A percentile compares a stretch with the other conserved stretches of the same genome.
phyloP scores from a whole-genome alignment of 2,113 vertebrate genomes.

The Daubentonia madagascariensis region DNA sequence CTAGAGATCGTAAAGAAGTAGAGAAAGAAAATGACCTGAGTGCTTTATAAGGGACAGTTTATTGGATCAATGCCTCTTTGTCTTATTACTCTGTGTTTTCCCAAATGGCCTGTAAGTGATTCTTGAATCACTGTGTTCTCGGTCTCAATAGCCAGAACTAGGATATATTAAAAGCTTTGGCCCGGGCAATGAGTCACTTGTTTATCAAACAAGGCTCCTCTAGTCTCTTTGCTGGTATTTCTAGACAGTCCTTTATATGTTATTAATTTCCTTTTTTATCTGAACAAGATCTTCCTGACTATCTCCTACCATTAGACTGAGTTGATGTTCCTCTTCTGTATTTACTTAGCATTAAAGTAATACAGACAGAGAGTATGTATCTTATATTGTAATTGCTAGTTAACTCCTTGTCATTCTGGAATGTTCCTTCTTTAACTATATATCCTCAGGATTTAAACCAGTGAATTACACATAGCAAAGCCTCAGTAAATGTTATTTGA shows the following conservation, averaged over 20 bases:
- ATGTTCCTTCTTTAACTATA: background rate
- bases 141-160: slow-evolving; percentile 30
- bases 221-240: background rate
- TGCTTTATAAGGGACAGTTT: slow-evolving; percentile 63
- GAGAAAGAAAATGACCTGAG: slow-evolving; percentile 1
- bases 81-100: slow-evolving; percentile 65
- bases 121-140: slow-evolving; percentile 65
- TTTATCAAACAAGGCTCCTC: background rate
- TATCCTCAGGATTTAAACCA: background rate
- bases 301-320: background rate
- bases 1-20: slow-evolving; percentile 46
- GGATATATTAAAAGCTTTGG: slow-evolving; percentile 58
- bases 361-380: background rate
- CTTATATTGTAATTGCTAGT: background rate
- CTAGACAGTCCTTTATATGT: background rate
- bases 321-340: background rate
- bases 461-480: background rate
- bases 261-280: slow-evolving; percentile 25
- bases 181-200: background rate
- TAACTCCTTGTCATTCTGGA: background rate
- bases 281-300: background rate
- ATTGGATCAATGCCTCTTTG: slow-evolving; percentile 45
- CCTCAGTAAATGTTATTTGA: background rate
- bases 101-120: slow-evolving; percentile 65
- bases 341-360: background rate